Base-by-base conservation (phyloP, 2,888 invertebrate species). In the Perizoma flavofasciatum region DNA sequence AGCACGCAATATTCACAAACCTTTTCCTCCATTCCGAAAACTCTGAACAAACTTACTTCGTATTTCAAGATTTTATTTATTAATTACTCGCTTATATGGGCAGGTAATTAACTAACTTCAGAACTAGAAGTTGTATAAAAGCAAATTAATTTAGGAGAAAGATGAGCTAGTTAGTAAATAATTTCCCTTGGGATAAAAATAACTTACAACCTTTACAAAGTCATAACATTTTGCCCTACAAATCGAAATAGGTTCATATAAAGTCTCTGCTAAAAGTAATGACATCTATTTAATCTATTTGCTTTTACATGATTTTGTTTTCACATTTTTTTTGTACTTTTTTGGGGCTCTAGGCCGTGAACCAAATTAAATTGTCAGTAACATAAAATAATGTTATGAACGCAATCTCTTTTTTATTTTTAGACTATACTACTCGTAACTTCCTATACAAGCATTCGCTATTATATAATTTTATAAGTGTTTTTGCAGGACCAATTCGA, bases 401-500 rank as follows among this genome's bases (percentile, higher is more conserved):
- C 22, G 22, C 22, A 22, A 22, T 22, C 22, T 22, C 22, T 22
- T 22, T 22, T 22, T 37, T 37, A 37, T 37, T 6, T 37, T 1
- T 6, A 37, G 1, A 4, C 7, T 4, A 37, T 37, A 37, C n/a
- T n/a, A n/a, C n/a, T n/a, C 5, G 7, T 37, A 4, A 1, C 7
- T 37, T 37, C 37, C 37, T 3, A 37, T 5, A 4, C 7, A 0
- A 4, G 4, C 7, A 22, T 37, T 37, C 37, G 37, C 7, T 37
- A 6, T 37, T 37, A 37, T 6, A 37, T 37, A 6, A 37, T 37
- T 37, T 37, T 46, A 40, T 32, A 43, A 11, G 46, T 53, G 52
- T 40, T 37, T 40, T 41, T 48, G 35, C 33, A 97, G 97, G 94
- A 94, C 76, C 95, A 96, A 88, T 97, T 97, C 76, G 92, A 94